Base-by-base conservation (phyloP, 2,888 invertebrate species). In the Dasysyrphus tricinctus region DNA sequence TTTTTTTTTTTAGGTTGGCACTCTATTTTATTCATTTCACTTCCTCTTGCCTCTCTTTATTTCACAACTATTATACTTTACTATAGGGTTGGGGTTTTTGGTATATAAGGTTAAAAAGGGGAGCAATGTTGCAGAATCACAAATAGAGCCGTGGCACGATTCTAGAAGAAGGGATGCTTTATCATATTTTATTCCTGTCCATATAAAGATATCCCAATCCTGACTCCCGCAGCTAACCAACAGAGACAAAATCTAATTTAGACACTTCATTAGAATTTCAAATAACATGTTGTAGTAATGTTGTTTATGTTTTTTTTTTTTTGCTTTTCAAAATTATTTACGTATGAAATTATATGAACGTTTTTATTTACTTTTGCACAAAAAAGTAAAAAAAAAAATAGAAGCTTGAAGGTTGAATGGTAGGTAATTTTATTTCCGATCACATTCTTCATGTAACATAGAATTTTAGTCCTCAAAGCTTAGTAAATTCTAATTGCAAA, bases 181-280 rank as follows among this genome's bases (percentile, higher is more conserved):
- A 56, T 74, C 54, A 51, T 73, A n/a, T 63, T 24, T 14, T 47
- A 56, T 29, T 70, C 34, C 59, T 74, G 37, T 19, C 56, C 51
- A 32, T 44, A 61, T 11, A 39, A 3, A 61, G 5, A 11, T 29
- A 32, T 44, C 44, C 6, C 32, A 47, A 49, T 32, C 8, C 3
- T 8, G 19, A 49, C 61, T 29, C 54, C 54, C 56, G n/a, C 47
- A 67, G 16, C 9, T 49, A n/a, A 37, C 37, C 12, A 19, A 39
- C 12, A 39, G 11, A 34, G 34, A 19, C 6, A 70, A 72, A 69
- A 69, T 61, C 72, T 79, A 79, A 86, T 86, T 79, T 86, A 72
- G 86, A 51, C 82, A 82, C 78, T 82, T 82, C 82, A 86, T 86
- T 79, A 79, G 82, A 86, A 86, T 82, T 86, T 82, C 74, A 86